These are phyloP conservation scores for Xiphophorus hellerii DNA, from an alignment of 2,113 vertebrate genomes.

Conservation along the genomic window DNA sequence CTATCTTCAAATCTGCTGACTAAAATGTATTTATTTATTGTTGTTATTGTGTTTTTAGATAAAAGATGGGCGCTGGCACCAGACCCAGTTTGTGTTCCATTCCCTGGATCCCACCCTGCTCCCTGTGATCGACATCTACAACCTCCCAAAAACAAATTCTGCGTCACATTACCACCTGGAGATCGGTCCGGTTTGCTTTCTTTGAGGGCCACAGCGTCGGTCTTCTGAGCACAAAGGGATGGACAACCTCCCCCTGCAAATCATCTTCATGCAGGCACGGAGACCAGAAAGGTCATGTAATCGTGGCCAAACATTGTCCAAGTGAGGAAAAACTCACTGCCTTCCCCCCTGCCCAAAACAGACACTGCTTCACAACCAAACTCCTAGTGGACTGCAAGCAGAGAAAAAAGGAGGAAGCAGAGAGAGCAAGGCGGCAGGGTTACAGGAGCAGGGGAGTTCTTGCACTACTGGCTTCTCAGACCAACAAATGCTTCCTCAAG, in stretches of 20 bases:
- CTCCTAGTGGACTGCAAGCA: slow-evolving; percentile 77
- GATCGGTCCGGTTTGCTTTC: slow-evolving; percentile 95
- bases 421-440: slow-evolving; percentile 26
- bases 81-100: slow-evolving; percentile 89
- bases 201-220: slow-evolving; percentile 77
- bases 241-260: slow-evolving; percentile 31
- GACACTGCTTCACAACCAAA: slow-evolving; percentile 54
- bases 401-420: slow-evolving; percentile 48
- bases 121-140: slow-evolving; percentile 88
- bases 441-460: slow-evolving; percentile 65
- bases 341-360: slow-evolving; percentile 15
- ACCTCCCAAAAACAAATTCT: slow-evolving; percentile 85
- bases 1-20: background rate
- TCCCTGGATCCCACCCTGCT: slow-evolving; percentile 90
- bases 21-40: background rate
- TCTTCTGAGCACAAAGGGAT: slow-evolving; percentile 8
- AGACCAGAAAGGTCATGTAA: slow-evolving; percentile 29
- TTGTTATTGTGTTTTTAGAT: slow-evolving; percentile 75
- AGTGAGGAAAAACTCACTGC: slow-evolving; percentile 36
- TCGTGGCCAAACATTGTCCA: slow-evolving; percentile 36
- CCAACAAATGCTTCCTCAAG: slow-evolving; percentile 49
- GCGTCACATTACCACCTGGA: slow-evolving; percentile 92
- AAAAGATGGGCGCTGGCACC: slow-evolving; percentile 93
- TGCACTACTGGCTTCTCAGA: slow-evolving; percentile 71
- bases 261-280: slow-evolving; percentile 27